Evolutionary conservation across 2,113 vertebrate species (phyloP).

Genomic region (Miniopterus natalensis): DNA sequence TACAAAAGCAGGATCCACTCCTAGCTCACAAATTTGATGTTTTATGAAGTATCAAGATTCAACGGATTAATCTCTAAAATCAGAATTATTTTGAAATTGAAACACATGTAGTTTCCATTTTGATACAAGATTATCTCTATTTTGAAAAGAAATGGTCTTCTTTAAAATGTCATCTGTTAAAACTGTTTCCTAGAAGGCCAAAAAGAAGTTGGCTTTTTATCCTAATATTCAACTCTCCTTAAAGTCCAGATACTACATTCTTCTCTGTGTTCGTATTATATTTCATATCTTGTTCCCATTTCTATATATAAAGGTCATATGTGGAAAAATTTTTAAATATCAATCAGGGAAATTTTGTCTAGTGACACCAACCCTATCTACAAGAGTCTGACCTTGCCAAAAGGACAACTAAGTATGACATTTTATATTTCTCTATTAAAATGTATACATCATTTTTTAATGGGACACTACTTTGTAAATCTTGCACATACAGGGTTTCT

Average conservation of each 20-base stretch:
- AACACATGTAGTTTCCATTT: slow-evolving; percentile 3
- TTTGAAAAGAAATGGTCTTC: not conserved
- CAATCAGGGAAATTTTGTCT: slow-evolving; percentile 8
- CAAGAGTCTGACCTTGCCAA: not conserved
- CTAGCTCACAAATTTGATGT: not conserved
- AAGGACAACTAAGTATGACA: not conserved
- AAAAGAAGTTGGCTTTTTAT: not conserved
- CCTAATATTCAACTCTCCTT: not conserved
- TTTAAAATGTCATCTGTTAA: not conserved
- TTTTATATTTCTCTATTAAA: slow-evolving; percentile 8
- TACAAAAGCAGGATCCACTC: not conserved
- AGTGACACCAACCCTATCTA: not conserved
- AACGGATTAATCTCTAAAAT: slow-evolving; percentile 1
- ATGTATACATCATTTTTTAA: not conserved
- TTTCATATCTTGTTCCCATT: not conserved
- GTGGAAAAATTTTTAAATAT: not conserved
- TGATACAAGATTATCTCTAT: not conserved
- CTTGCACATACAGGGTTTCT: not conserved
- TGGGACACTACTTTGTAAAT: not conserved
- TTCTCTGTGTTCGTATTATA: not conserved
- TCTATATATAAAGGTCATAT: not conserved
- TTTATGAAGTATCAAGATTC: not conserved
- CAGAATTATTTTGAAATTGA: slow-evolving; percentile 18
- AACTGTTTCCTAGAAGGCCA: not conserved
- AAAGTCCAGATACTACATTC: not conserved